These are phyloP conservation scores for Archilochus colubris DNA, from an alignment of 2,113 vertebrate genomes.

Conservation along the genomic window DNA sequence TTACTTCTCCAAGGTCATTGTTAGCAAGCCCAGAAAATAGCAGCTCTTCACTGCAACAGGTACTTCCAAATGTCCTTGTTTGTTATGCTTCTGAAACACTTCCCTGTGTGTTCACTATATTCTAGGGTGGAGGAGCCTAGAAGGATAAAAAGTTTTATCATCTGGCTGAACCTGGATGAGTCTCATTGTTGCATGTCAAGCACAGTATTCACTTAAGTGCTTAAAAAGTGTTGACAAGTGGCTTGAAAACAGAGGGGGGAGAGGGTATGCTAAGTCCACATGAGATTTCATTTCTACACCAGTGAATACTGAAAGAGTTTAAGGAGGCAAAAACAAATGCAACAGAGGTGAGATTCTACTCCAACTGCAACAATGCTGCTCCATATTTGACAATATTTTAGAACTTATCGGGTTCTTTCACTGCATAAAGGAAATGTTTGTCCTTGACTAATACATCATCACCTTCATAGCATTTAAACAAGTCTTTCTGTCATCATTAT, in stretches of 20 bases:
- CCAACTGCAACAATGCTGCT: neutral
- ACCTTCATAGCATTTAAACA: neutral
- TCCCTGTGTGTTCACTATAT: neutral
- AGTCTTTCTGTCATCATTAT: neutral
- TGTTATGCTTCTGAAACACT: neutral
- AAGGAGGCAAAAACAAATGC: neutral
- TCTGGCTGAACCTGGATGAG: neutral
- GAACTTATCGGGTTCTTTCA: neutral
- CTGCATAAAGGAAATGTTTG: neutral
- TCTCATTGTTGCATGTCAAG: neutral
- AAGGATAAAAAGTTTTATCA: neutral
- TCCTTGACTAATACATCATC: slow-evolving; percentile 30
- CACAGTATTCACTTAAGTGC: neutral
- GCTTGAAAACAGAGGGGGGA: neutral
- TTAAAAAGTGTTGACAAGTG: neutral
- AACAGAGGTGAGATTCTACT: neutral
- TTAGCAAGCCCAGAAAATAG: neutral
- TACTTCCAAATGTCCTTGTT: neutral
- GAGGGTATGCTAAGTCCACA: neutral
- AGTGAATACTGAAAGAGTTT: neutral
- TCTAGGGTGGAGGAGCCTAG: neutral
- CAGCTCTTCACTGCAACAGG: neutral
- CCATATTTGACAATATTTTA: neutral
- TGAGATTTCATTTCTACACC: neutral
- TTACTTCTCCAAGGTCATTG: neutral